Evolutionary conservation across 2,888 invertebrate species (phyloP).

Genomic region (Agrochola macilenta): DNA sequence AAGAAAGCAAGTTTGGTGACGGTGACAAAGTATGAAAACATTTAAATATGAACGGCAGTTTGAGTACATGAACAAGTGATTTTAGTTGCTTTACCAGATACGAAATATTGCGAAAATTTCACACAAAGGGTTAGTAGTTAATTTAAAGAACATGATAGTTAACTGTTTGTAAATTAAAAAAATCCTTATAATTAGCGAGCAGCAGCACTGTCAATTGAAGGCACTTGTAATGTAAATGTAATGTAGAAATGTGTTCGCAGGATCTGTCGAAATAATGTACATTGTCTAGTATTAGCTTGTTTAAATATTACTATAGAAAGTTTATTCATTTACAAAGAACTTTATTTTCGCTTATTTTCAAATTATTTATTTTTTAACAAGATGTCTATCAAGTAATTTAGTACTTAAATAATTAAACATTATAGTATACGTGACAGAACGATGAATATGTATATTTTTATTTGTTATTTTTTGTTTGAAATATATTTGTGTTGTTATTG

Average conservation of each 20-base stretch:
- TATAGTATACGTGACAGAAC: slow-evolving; percentile 18
- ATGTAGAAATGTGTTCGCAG: slow-evolving; percentile 59
- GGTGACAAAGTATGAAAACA: background rate
- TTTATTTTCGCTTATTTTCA: slow-evolving; percentile 58
- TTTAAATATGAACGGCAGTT: background rate
- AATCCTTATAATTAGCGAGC: slow-evolving; percentile 25
- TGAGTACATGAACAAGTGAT: slow-evolving; percentile 2
- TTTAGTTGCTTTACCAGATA: slow-evolving; percentile 27
- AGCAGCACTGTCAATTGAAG: slow-evolving; percentile 47
- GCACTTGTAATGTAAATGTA: slow-evolving; percentile 54
- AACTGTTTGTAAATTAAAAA: slow-evolving; percentile 35
- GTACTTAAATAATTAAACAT: slow-evolving; percentile 16
- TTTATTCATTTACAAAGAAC: slow-evolving; percentile 55
- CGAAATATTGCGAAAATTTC: background rate
- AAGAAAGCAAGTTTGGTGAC: slow-evolving; percentile 3
- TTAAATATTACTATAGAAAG: slow-evolving; percentile 63
- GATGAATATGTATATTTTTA: slow-evolving; percentile 48
- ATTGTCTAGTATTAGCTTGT: slow-evolving; percentile 75
- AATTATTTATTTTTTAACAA: slow-evolving; percentile 56
- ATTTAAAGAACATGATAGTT: slow-evolving; percentile 14
- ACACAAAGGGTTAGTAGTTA: slow-evolving; percentile 17
- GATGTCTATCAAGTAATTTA: slow-evolving; percentile 34
- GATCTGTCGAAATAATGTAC: slow-evolving; percentile 67
- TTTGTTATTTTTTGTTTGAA: slow-evolving; percentile 57
- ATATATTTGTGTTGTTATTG: slow-evolving; percentile 55